A percentile compares a stretch with the other conserved stretches of the same genome.
Evolutionary conservation across 2,888 invertebrate genomes (phyloP).

Genomic region (Mechanitis messenoides): DNA sequence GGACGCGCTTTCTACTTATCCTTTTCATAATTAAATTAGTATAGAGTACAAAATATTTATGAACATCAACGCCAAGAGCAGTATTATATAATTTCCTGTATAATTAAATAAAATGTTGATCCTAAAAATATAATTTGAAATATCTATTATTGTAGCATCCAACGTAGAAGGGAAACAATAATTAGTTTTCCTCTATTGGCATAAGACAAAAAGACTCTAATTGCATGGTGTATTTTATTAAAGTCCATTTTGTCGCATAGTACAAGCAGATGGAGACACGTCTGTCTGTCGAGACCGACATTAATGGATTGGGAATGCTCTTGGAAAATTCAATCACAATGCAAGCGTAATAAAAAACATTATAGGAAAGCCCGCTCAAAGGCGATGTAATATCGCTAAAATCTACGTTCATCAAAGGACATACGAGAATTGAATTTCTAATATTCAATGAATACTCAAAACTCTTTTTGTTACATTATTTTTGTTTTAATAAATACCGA

Average conservation of each 20-base stretch:
- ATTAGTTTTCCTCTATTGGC: too few relatives aligned
- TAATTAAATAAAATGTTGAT: too few relatives aligned
- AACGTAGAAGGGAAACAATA: too few relatives aligned
- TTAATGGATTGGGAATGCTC: constrained; percentile 28
- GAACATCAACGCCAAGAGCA: too few relatives aligned
- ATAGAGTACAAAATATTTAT: too few relatives aligned
- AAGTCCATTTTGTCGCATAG: not conserved
- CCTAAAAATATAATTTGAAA: not conserved
- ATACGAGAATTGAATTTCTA: constrained; percentile 33
- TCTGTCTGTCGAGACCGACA: constrained; percentile 13
- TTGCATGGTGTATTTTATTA: constrained; percentile 1
- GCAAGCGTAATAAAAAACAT: constrained; percentile 28
- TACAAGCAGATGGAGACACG: not conserved
- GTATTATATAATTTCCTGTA: too few relatives aligned
- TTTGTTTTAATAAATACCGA: not conserved
- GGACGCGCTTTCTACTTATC: constrained; percentile 2
- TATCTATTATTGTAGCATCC: not conserved
- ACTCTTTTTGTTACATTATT: not conserved
- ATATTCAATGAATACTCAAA: constrained; percentile 20
- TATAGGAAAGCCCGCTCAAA: constrained; percentile 26
- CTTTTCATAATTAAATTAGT: too few relatives aligned
- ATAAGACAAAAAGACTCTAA: not conserved
- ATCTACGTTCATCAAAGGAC: constrained; percentile 35
- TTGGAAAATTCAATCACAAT: constrained; percentile 30
- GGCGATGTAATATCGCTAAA: constrained; percentile 32